Evolutionary conservation across 1,140 invertebrate species (phyloP).

Genomic region (Nomia melanderi): DNA sequence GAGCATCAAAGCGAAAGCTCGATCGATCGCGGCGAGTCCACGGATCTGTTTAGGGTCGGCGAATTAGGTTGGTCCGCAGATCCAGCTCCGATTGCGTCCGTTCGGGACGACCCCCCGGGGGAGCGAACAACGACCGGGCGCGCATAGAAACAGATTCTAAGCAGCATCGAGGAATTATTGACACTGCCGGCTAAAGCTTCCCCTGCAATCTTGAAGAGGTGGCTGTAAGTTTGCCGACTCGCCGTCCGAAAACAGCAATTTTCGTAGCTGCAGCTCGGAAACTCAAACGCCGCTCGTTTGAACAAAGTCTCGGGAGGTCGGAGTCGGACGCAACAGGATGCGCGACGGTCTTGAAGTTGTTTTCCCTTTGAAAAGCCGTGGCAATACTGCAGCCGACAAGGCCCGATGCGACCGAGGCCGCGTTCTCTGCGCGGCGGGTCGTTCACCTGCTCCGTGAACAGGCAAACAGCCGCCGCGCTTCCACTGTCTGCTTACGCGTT

Average conservation of each 20-base stretch:
- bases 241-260: conserved; percentile 13
- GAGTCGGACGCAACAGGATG: conserved; percentile 21
- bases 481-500: not conserved
- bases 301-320: conserved; percentile 10
- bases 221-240: not conserved
- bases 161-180: not conserved
- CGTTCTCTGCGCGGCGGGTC: not conserved
- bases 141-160: not conserved
- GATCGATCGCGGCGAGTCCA: not conserved
- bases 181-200: not conserved
- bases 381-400: not conserved
- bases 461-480: not conserved
- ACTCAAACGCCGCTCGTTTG: conserved; percentile 15
- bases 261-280: not conserved
- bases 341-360: not conserved
- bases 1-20: not conserved
- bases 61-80: not conserved
- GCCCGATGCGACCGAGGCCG: not conserved
- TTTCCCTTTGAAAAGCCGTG: conserved; percentile 1
- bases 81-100: too few species aligned
- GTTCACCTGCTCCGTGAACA: not conserved
- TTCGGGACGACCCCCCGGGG: too few species aligned
- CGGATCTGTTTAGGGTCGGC: not conserved
- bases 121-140: too few species aligned
- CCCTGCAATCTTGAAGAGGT: too few species aligned